Conservation (phyloP, 2,888 invertebrate species). For the Hydroisotoma schaefferi region DNA sequence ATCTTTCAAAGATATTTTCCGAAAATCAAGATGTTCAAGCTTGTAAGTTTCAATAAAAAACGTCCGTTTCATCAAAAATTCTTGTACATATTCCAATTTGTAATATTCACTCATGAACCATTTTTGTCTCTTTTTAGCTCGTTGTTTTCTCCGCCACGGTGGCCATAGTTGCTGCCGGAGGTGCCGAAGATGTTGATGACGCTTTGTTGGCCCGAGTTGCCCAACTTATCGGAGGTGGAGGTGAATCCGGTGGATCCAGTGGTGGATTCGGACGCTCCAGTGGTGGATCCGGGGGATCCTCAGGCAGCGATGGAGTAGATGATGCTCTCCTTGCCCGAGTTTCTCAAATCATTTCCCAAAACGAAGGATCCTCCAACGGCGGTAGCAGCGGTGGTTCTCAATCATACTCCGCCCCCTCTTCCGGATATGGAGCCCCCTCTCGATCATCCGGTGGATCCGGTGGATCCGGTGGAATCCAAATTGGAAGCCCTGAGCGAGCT, state of each 20-base stretch:
- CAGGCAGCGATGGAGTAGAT: conserved; percentile 7
- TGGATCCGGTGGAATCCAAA: conserved; percentile 14
- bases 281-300: conserved; percentile 10
- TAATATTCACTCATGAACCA: neutral
- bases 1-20: neutral
- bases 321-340: conserved; percentile 15
- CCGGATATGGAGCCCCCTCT: conserved; percentile 10
- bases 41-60: conserved; percentile 28
- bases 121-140: conserved; percentile 11
- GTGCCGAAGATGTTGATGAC: conserved; percentile 28
- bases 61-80: conserved; percentile 6
- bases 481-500: conserved; percentile 27
- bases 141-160: conserved; percentile 30
- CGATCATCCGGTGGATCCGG: neutral
- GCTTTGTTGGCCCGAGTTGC: conserved; percentile 33
- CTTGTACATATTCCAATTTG: neutral
- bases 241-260: conserved; percentile 15
- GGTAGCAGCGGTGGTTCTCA: conserved; percentile 8
- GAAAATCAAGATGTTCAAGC: conserved; percentile 36
- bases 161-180: conserved; percentile 29
- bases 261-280: conserved; percentile 14
- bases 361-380: conserved; percentile 17
- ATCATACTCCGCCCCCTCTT: conserved; percentile 12
- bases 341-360: conserved; percentile 29
- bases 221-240: conserved; percentile 26